Evolutionary conservation across 1,140 invertebrate genomes (phyloP).

Genomic region (Platorchestia sp.): DNA sequence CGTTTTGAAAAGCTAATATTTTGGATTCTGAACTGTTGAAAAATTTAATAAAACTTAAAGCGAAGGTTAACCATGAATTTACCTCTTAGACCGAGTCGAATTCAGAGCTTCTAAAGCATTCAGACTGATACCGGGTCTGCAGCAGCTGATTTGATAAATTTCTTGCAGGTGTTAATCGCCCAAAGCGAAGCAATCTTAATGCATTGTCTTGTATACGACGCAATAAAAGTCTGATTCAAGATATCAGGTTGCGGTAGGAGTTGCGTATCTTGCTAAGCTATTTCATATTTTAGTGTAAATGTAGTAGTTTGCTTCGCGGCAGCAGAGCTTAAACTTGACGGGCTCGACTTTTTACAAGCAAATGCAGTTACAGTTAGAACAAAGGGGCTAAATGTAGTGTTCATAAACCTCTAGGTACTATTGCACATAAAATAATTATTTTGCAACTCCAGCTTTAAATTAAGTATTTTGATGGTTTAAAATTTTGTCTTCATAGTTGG

Average conservation of each 20-base stretch:
- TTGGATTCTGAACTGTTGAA: not conserved
- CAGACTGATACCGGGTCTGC: not conserved
- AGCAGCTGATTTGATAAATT: not conserved
- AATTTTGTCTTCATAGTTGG: not conserved
- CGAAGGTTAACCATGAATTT: not conserved
- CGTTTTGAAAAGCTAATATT: not conserved
- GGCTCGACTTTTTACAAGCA: not conserved
- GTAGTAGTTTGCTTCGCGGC: not conserved
- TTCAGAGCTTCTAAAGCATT: not conserved
- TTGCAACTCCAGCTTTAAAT: not conserved
- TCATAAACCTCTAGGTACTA: not conserved
- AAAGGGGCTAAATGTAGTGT: not conserved
- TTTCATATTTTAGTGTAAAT: not conserved
- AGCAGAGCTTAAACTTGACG: not conserved
- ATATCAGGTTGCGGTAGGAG: not conserved
- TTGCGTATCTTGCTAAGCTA: not conserved
- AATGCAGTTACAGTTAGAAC: not conserved
- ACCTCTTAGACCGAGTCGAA: not conserved
- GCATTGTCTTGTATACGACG: not conserved
- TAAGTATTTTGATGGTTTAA: not conserved
- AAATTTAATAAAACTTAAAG: not conserved
- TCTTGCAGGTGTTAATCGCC: not conserved
- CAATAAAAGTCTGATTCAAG: not conserved
- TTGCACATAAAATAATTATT: not conserved
- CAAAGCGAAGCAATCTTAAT: not conserved